Evolutionary conservation across 1,140 invertebrate species (phyloP).

Genomic region (Aphidius ervi): DNA sequence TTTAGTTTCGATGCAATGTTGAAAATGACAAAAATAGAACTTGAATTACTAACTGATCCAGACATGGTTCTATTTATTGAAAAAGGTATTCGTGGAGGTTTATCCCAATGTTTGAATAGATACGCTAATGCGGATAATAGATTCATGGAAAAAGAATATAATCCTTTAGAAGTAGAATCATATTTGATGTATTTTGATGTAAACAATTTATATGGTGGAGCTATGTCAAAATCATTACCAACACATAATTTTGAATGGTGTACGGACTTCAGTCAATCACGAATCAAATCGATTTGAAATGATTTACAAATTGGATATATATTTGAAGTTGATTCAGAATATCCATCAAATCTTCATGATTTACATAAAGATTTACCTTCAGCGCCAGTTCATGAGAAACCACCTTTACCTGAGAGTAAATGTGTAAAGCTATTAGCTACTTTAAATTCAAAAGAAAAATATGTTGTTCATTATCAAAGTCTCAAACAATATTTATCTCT

Average conservation of each 20-base stretch:
- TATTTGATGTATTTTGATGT: conserved; percentile 36
- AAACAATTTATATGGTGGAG: conserved; percentile 40
- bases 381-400: too few species aligned
- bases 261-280: conserved; percentile 5
- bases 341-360: neutral
- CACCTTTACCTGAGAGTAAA: too few species aligned
- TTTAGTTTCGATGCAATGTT: conserved; percentile 40
- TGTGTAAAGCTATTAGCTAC: too few species aligned
- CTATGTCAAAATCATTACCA: conserved; percentile 30
- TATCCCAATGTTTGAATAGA: conserved; percentile 37
- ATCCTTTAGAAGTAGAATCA: conserved; percentile 21
- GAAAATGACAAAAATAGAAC: conserved; percentile 35
- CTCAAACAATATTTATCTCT: too few species aligned
- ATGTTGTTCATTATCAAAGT: too few species aligned
- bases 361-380: too few species aligned
- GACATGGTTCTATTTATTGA: conserved; percentile 42
- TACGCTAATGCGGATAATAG: conserved; percentile 37
- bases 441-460: too few species aligned
- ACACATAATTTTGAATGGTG: conserved; percentile 32
- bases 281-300: neutral
- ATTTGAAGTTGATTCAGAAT: conserved; percentile 3
- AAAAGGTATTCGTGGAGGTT: conserved; percentile 28
- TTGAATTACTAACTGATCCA: conserved; percentile 13
- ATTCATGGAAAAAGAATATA: conserved; percentile 26
- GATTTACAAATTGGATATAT: conserved; percentile 3